Percentiles rank a stretch among this genome's conserved stretches.
Conservation (phyloP, 1,140 invertebrate genomes). For the Micrasema longulum region DNA sequence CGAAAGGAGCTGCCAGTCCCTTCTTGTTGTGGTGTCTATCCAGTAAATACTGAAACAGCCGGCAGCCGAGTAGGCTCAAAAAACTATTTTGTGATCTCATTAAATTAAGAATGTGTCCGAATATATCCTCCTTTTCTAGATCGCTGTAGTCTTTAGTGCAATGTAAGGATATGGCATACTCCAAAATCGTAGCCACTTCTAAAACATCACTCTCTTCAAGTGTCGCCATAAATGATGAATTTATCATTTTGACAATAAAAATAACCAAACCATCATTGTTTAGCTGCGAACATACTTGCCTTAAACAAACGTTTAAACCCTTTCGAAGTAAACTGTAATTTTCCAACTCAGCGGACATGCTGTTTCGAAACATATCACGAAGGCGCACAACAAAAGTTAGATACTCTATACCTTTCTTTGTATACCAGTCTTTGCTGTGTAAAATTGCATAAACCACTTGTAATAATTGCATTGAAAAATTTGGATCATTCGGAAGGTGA, state of each 20-base stretch:
- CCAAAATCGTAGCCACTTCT: slow-evolving; percentile 19
- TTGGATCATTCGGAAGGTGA: background rate
- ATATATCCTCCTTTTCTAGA: slow-evolving; percentile 13
- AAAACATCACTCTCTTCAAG: slow-evolving; percentile 21
- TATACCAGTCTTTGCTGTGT: slow-evolving; percentile 15
- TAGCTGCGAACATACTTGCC: slow-evolving; percentile 22
- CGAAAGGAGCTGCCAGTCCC: slow-evolving; percentile 65
- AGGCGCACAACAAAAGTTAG: slow-evolving; percentile 27
- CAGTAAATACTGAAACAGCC: slow-evolving; percentile 68
- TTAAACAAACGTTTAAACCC: slow-evolving; percentile 27
- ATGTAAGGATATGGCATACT: slow-evolving; percentile 29
- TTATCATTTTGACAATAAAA: slow-evolving; percentile 33
- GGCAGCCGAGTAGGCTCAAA: slow-evolving; percentile 67
- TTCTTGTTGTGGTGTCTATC: slow-evolving; percentile 67
- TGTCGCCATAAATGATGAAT: background rate
- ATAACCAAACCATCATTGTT: slow-evolving; percentile 25
- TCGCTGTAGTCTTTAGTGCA: slow-evolving; percentile 13
- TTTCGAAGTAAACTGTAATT: slow-evolving; percentile 18
- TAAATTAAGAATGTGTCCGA: slow-evolving; percentile 20
- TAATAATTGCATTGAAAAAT: slow-evolving; percentile 27
- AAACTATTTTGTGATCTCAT: slow-evolving; percentile 57
- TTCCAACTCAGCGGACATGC: slow-evolving; percentile 3
- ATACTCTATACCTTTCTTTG: background rate
- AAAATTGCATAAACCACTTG: slow-evolving; percentile 9
- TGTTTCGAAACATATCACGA: slow-evolving; percentile 33